Evolutionary conservation across 2,113 vertebrate genomes (phyloP), one percentile per base, ranked within the genome.

Genomic region (Panthera leo): DNA sequence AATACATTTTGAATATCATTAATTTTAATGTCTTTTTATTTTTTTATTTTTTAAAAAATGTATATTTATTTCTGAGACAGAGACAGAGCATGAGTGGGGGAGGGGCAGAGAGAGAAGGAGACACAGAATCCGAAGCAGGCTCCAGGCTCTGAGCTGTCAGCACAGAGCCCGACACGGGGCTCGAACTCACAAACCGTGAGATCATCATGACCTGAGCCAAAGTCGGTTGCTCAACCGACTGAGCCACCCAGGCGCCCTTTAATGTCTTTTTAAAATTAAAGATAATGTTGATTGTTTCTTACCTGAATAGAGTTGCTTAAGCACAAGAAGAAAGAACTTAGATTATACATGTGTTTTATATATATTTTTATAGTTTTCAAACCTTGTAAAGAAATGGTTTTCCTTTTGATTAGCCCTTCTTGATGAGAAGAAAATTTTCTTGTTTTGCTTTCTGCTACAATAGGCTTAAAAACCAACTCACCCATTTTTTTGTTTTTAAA

Each of bases 341-440:
- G 9, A 51, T 63, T 63, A 76, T 48, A 29, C 12, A 63, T 27
- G 11, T 11, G 55, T 5, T 91, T 27, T 55, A 13, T 39, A 42
- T 76, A 61, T 42, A 85, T 67, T 68, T 42, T 42, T 39, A 27
- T 29, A 67, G 25, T 92, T 83, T 95, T 92, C 55, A 89, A 87
- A 73, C 18, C 68, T 83, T 78, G 2, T 91, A 42, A 97, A 63
- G 27, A 89, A 93, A 58, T 79, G 9, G 4, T 25, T 90, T 93
- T 90, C 83, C 75, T 82, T 95, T 94, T 86, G 23, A 95, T 86
- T 85, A 88, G 90, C 5, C 12, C 23, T 87, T 91, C 29, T 89
- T 34, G 42, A 14, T 53, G 36, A 95, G 25, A 3, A 71, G n/a
- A 84, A 92, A 65, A 76, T 31, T 65, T 63, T 83, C 42, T 86